Base-by-base conservation (phyloP, 2,888 invertebrate species). In the Tenthredo scrophulariae region DNA sequence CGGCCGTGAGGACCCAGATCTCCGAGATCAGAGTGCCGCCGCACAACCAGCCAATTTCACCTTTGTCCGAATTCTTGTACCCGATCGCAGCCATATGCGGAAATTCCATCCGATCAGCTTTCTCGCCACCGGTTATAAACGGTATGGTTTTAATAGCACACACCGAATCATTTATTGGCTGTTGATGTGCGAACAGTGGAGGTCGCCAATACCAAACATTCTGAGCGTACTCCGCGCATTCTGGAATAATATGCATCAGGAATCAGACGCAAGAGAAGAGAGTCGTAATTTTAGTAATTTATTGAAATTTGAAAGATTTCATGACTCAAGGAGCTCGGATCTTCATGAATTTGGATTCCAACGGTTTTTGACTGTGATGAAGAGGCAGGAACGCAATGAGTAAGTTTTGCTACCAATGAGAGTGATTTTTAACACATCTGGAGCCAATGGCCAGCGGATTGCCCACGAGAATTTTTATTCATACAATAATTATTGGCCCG, bases 21-120 rank as follows among this genome's bases (percentile, higher is more conserved):
- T 95, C 90, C 84, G 96, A 95, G 84, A 97, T 95, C 9, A 97
- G 93, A 15, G 95, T 94, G 0, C 96, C 97, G 0, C 97, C 97
- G 15, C 80, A 80, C 7, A 40, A 22, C 80, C 80, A 80, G 10
- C 62, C 62, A 10, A 80, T 65, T 10, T 15, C 54, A 33, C 0
- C 15, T 26, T 0, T n/a, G 5, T 74, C 62, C 3, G n/a, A 9
- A 10, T 54, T 65, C 18, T 88, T 75, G 54, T 85, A 92, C 15
- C 93, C 93, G 0, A 93, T 37, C 0, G 91, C 91, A 2, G 91
- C 90, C 93, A 93, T 93, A 62, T 93, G 92, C 0, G 93, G 93
- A 72, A 92, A 93, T 87, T 92, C 91, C 75, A 89, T 92, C 0
- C 91, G 88, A 4, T 88, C 89, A 2, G 93, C 91, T 37, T 88